phyloP scores from a whole-genome alignment of 2,797 vertebrate genomes.

The Galagoides demidoff region DNA sequence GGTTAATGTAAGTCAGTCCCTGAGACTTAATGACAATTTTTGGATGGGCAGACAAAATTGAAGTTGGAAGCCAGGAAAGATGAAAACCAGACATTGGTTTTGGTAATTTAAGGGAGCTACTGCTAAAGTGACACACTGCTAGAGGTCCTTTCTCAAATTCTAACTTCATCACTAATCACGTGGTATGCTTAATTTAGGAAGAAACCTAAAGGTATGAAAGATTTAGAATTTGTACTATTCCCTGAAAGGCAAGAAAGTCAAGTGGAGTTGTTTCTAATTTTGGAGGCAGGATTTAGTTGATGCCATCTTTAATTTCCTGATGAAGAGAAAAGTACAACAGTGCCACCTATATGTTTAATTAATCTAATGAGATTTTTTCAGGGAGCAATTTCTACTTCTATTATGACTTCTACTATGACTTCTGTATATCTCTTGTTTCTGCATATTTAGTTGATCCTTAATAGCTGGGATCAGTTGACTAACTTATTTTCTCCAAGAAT shows the following conservation, averaged over 20 bases:
- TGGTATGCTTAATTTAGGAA: slow-evolving; percentile 29
- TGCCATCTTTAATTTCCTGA: slow-evolving; percentile 57
- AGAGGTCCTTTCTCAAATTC: background rate
- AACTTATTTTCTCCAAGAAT: too few relatives aligned
- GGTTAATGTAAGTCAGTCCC: background rate
- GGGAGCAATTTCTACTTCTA: slow-evolving; percentile 22
- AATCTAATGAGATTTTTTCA: slow-evolving; percentile 14
- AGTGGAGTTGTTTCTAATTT: slow-evolving; percentile 54
- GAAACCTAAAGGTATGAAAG: slow-evolving; percentile 34
- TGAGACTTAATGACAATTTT: background rate
- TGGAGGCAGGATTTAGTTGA: slow-evolving; percentile 56
- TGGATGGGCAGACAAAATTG: background rate
- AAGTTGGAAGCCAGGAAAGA: background rate
- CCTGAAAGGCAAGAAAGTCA: slow-evolving; percentile 58
- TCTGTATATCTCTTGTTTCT: too few relatives aligned
- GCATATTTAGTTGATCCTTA: too few relatives aligned
- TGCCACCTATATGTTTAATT: slow-evolving; percentile 2
- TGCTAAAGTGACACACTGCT: background rate
- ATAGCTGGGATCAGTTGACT: too few relatives aligned
- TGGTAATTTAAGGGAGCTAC: slow-evolving; percentile 19
- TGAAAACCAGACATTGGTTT: background rate
- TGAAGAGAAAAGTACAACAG: background rate
- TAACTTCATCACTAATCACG: background rate
- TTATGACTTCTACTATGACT: background rate
- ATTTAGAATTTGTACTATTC: slow-evolving; percentile 33